These are phyloP conservation scores for Hemichromis elongatus DNA, from an alignment of 2,113 vertebrate genomes.

Conservation along the genomic window DNA sequence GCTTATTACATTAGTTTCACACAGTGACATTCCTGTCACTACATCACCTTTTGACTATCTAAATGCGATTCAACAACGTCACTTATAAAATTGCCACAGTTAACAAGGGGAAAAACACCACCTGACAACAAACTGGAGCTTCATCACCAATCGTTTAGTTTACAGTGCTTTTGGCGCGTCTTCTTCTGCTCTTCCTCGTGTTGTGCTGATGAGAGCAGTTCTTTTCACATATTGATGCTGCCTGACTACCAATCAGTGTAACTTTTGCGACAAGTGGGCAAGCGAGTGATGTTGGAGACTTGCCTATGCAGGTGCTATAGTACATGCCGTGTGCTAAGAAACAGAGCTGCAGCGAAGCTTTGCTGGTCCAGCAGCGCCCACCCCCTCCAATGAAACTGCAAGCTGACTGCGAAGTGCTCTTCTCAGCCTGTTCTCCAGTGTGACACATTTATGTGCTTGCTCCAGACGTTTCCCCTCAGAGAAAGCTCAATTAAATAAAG, in stretches of 20 bases:
- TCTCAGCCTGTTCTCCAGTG: background rate
- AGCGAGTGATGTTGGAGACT: slow-evolving; percentile 1
- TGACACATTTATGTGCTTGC: background rate
- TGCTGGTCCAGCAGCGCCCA: slow-evolving; percentile 1
- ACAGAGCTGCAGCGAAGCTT: slow-evolving; percentile 4
- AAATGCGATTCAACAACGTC: background rate
- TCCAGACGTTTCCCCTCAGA: slow-evolving; percentile 9
- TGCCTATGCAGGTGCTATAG: slow-evolving; percentile 15
- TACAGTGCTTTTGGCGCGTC: background rate
- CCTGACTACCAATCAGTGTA: background rate
- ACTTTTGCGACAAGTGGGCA: background rate
- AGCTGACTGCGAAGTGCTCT: background rate
- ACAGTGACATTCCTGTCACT: background rate
- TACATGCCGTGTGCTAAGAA: slow-evolving; percentile 8
- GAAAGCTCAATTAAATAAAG: slow-evolving; percentile 36
- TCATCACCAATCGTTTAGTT: background rate
- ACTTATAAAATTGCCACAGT: background rate
- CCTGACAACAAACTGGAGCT: background rate
- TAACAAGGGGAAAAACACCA: background rate
- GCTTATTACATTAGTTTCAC: background rate
- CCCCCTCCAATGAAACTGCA: background rate
- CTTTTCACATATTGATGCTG: background rate
- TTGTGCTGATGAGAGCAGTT: background rate
- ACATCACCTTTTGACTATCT: background rate
- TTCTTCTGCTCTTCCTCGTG: slow-evolving; percentile 5